Conservation (phyloP, 2,888 invertebrate species). For the Chesias legatella region DNA sequence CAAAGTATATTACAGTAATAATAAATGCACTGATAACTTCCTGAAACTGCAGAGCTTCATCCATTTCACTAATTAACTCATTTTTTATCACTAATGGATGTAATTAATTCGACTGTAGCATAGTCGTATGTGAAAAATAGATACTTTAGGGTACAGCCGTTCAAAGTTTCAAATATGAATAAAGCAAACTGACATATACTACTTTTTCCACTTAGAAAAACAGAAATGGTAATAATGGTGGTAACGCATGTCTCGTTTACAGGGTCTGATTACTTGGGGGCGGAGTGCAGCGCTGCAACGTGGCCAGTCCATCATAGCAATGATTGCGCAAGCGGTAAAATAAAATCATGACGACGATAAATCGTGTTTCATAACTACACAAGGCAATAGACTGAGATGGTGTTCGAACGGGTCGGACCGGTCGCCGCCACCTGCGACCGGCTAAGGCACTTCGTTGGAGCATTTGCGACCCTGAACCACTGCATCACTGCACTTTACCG, state of each 20-base stretch:
- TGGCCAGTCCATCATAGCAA: constrained; percentile 37
- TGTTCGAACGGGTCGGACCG: constrained; percentile 55
- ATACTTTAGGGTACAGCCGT: no score
- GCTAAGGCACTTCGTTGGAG: constrained; percentile 44
- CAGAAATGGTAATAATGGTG: no score
- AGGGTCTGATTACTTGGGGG: constrained; percentile 25
- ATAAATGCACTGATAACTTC: no score
- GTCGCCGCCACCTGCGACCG: constrained; percentile 44
- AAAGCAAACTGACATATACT: no score
- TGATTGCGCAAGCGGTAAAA: constrained; percentile 63
- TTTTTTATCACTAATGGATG: not conserved
- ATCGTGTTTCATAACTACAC: constrained; percentile 63
- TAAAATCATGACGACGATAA: constrained; percentile 57
- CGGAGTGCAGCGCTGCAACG: constrained; percentile 28
- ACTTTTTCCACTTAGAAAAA: no score
- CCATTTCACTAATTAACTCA: no score
- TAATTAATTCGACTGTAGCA: no score
- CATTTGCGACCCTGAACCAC: constrained; percentile 53
- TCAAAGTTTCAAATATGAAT: no score
- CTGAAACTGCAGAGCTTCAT: no score
- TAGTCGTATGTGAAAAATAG: no score
- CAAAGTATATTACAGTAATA: no score
- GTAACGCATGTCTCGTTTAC: constrained; percentile 22
- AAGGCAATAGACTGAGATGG: constrained; percentile 40
- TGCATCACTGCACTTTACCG: constrained; percentile 35